Percentiles rank a stretch among this genome's conserved stretches.
Conservation (phyloP, 2,888 invertebrate genomes). For the Hyposoter didymator region DNA sequence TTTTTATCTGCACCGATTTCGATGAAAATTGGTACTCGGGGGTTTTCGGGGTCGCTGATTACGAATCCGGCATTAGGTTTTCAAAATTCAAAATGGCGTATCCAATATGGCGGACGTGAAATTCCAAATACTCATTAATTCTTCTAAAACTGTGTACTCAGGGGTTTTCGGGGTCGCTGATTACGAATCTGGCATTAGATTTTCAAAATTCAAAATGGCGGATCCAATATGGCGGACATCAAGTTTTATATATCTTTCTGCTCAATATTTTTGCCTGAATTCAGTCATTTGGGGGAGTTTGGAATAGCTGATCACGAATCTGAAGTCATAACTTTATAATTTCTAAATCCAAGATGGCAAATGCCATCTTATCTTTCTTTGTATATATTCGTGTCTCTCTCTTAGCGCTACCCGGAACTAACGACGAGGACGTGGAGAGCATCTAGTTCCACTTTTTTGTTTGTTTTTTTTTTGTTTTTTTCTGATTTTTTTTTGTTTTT, state of each 20-base stretch:
- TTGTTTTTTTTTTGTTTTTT: too few species aligned
- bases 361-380: slow-evolving; percentile 16
- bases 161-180: too few species aligned
- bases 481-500: too few species aligned
- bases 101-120: slow-evolving; percentile 6
- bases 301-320: slow-evolving; percentile 1
- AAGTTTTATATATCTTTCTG: slow-evolving; percentile 2
- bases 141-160: slow-evolving; percentile 1
- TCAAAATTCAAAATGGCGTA: too few species aligned
- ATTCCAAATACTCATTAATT: background rate
- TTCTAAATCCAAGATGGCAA: slow-evolving; percentile 10
- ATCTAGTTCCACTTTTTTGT: too few species aligned
- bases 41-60: too few species aligned
- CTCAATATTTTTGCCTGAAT: slow-evolving; percentile 2
- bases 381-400: slow-evolving; percentile 34
- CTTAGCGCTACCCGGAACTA: slow-evolving; percentile 38
- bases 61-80: too few species aligned
- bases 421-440: slow-evolving; percentile 46
- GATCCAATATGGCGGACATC: too few species aligned
- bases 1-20: too few species aligned
- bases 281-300: background rate
- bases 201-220: too few species aligned
- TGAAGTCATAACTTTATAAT: slow-evolving; percentile 1
- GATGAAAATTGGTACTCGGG: too few species aligned
- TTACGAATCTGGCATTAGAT: too few species aligned